Base-by-base conservation (phyloP, 2,113 vertebrate species). In the Rhinoderma darwinii region DNA sequence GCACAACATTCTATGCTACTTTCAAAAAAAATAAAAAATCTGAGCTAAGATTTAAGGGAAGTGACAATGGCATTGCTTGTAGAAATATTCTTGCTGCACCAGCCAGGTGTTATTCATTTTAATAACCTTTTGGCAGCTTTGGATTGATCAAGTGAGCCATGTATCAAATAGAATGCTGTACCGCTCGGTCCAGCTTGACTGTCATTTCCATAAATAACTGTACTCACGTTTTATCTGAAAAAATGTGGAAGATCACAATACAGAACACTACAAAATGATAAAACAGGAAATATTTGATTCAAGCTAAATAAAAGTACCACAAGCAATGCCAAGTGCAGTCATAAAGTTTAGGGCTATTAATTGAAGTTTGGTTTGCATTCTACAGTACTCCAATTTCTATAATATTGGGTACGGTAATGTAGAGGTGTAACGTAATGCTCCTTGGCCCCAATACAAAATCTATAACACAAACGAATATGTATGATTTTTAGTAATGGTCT, bases 111-210 rank as follows among this genome's bases (percentile, higher is more conserved):
- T 84, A 74, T 75, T 51, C 41, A 83, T 72, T 56, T 56, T 84
- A 75, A 84, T 84, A 84, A 74, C 47, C 70, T 75, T 75, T 32
- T 84, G 66, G 66, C 43, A 74, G 68, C 63, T 51, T 70, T 41
- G 66, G 41, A 83, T 72, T 72, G 63, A 72, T 72, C 59, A 47
- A 83, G 82, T 47, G 82, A 72, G 82, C 30, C 61, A 83, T 83
- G 82, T 83, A 83, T 81, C 76, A 78, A 54, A 78, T 47, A 61
- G 78, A 61, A 81, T 81, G 43, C 54, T 81, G 35, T 27, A 61
- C 35, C 18, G 35, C 54, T 18, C 20, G 17, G 78, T 81, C 54
- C 54, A 11, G 50, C 56, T 37, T 59, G 25, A 9, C 78, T 81
- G 54, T 59, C 78, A 81, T 81, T 61, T 81, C 35, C 54, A 37